A percentile compares a stretch with the other conserved stretches of the same genome.
Conservation (phyloP, 2,797 vertebrate species). For the Tachyglossus aculeatus region DNA sequence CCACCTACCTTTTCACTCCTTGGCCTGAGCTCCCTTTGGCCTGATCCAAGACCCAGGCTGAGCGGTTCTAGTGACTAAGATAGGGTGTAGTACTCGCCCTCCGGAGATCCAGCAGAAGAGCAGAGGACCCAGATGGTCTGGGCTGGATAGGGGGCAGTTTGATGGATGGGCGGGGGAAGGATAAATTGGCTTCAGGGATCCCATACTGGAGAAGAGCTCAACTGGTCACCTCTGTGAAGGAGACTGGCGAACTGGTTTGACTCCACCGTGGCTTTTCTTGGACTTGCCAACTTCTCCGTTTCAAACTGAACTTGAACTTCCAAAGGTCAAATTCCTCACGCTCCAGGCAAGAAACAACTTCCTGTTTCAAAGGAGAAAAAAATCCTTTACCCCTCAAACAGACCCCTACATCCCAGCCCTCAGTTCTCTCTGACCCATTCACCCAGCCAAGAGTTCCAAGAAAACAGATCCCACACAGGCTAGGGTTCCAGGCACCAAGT, state of each 20-base stretch:
- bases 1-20: no score
- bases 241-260: slow-evolving; percentile 9
- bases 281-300: slow-evolving; percentile 3
- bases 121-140: no score
- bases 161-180: no score
- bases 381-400: neutral
- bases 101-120: no score
- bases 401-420: neutral
- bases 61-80: no score
- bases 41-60: no score
- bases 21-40: no score
- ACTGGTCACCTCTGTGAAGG: neutral
- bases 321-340: slow-evolving; percentile 30
- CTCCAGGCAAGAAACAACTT: slow-evolving; percentile 39
- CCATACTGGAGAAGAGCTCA: no score
- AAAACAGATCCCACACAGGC: slow-evolving; percentile 14
- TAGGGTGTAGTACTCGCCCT: no score
- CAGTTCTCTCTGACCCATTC: neutral
- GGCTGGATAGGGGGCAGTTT: no score
- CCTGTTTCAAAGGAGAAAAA: slow-evolving; percentile 15
- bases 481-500: slow-evolving; percentile 19
- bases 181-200: no score
- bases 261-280: neutral
- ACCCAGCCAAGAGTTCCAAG: neutral
- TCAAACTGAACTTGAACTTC: slow-evolving; percentile 3